Percentiles rank a stretch among this genome's conserved stretches.
phyloP scores from a whole-genome alignment of 2,113 vertebrate species.

The Lucifuga dentata region DNA sequence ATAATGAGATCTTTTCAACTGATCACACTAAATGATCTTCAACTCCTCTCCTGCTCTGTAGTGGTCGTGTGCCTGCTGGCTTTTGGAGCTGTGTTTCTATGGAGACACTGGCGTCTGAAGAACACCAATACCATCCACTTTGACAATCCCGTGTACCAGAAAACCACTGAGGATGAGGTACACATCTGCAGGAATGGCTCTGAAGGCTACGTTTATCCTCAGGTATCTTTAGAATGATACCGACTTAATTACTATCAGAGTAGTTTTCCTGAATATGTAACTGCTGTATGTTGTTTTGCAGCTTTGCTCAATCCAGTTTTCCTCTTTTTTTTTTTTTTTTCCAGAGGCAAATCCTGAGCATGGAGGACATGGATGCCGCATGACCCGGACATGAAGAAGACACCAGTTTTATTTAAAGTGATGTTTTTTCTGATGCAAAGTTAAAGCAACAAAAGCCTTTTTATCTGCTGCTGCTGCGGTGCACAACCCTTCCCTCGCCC shows the following conservation, averaged over 20 bases:
- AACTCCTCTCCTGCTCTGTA: constrained; percentile 38
- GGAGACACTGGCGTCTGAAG: constrained; percentile 88
- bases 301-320: not conserved
- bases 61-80: constrained; percentile 78
- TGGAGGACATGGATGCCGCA: constrained; percentile 85
- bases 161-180: constrained; percentile 89
- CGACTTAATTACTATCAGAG: not conserved
- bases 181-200: constrained; percentile 87
- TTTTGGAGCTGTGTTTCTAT: constrained; percentile 80
- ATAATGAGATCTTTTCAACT: no score
- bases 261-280: not conserved
- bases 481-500: not conserved
- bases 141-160: constrained; percentile 93
- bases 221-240: constrained; percentile 74
- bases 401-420: constrained; percentile 11
- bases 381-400: constrained; percentile 64
- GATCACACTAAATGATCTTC: constrained; percentile 1
- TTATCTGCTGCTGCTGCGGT: constrained; percentile 38
- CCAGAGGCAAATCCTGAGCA: constrained; percentile 88
- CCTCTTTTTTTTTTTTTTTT: constrained; percentile 8
- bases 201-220: constrained; percentile 87
- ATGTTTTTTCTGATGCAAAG: constrained; percentile 23
- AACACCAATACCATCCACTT: constrained; percentile 93
- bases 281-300: not conserved
- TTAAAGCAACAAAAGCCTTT: constrained; percentile 35